Base-by-base conservation (phyloP, 2,888 invertebrate species). In the Plagodis dolabraria region DNA sequence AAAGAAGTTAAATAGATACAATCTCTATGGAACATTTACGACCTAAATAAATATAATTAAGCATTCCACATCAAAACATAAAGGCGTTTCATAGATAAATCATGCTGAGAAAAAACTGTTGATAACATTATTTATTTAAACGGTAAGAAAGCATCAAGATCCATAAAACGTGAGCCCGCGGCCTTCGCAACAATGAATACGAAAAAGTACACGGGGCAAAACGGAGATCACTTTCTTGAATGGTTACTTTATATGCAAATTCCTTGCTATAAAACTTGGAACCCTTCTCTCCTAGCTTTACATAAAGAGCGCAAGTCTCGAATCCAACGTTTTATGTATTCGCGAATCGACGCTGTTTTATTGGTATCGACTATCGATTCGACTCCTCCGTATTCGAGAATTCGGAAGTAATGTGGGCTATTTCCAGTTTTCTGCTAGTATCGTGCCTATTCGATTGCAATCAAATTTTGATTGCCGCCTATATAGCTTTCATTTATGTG, bases 161-260 rank as follows among this genome's bases (percentile, higher is more conserved):
- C 82, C 85, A 88, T 92, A 91, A 92, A 92, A 83, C 82, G 83
- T 80, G 83, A 81, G 79, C 77, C 77, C 82, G 76, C 81, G 87
- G 85, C 85, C 87, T 90, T 85, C 83, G 79, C 77, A 86, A 91
- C 92, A 90, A 92, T 91, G 90, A 92, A 91, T 90, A 87, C 85
- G 84, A 87, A 89, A 90, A 81, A 85, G 73, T 72, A 83, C 83
- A 80, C 76, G 78, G 71, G 84, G 81, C 82, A 83, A 79, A 87
- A 83, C 85, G 82, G 83, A 86, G 92, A 92, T 92, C 91, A 89
- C 87, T 89, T 92, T 88, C 92, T 92, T 92, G 89, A 89, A 92
- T 91, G 92, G 91, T 92, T 92, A 92, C 92, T 92, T 92, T 92
- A 92, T 91, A 92, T 92, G 92, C 88, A 92, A 92, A 92, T 92